phyloP scores from a whole-genome alignment of 1,140 invertebrate genomes.

The Laodelphax striatellus region DNA sequence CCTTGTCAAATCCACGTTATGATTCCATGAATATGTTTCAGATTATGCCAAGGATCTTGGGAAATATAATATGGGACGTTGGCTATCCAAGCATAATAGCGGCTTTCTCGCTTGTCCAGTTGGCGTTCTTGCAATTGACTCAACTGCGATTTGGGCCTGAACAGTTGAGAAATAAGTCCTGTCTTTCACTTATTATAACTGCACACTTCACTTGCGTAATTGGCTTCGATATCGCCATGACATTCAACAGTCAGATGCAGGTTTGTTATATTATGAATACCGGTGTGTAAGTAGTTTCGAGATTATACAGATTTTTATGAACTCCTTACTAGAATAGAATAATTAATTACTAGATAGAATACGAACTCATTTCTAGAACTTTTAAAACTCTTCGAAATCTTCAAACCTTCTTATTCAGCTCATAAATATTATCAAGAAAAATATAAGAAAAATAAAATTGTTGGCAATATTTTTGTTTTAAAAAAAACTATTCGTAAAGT shows the following conservation, averaged over 20 bases:
- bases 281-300: too few species aligned
- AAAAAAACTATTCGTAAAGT: too few species aligned
- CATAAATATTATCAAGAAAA: too few species aligned
- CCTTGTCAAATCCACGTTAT: too few species aligned
- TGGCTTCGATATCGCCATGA: conserved; percentile 37
- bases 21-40: conserved; percentile 23
- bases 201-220: conserved; percentile 43
- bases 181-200: conserved; percentile 42
- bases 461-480: too few species aligned
- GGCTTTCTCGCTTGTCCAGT: conserved; percentile 45
- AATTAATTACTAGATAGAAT: too few species aligned
- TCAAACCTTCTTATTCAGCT: too few species aligned
- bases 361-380: too few species aligned
- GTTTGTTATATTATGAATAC: conserved; percentile 23
- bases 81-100: conserved; percentile 48
- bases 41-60: conserved; percentile 42
- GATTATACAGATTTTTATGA: too few species aligned
- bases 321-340: too few species aligned
- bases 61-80: conserved; percentile 44
- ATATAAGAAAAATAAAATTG: too few species aligned
- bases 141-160: conserved; percentile 42
- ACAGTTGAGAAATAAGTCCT: conserved; percentile 40
- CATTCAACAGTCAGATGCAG: conserved; percentile 36
- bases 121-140: conserved; percentile 45
- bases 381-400: too few species aligned